Percentiles rank a stretch among this genome's conserved stretches.
Conservation (phyloP, 2,888 invertebrate species). For the Ctena decussata region DNA sequence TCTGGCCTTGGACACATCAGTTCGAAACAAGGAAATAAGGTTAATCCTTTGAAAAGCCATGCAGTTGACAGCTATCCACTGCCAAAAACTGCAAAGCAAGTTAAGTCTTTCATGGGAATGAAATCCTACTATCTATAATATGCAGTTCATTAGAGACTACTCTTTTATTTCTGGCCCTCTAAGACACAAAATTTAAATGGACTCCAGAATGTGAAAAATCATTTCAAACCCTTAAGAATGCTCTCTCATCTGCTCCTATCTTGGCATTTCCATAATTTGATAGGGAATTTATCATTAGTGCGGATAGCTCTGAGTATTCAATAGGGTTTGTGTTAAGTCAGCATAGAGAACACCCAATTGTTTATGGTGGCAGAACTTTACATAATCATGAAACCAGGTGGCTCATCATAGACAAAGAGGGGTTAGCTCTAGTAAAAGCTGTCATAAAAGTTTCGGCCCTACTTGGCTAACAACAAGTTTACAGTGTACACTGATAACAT, state of each 20-base stretch:
- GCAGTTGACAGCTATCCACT: background rate
- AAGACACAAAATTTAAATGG: conserved; percentile 49
- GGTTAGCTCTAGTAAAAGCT: too few species aligned
- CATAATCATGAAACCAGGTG: too few species aligned
- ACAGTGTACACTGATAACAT: too few species aligned
- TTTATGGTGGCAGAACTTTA: too few species aligned
- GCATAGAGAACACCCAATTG: too few species aligned
- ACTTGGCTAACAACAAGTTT: too few species aligned
- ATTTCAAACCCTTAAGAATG: conserved; percentile 27
- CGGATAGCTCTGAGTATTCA: conserved; percentile 37
- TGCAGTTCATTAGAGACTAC: conserved; percentile 41
- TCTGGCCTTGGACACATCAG: conserved; percentile 54
- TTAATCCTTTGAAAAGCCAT: conserved; percentile 27
- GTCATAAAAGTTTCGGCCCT: too few species aligned
- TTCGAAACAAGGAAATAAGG: conserved; percentile 36
- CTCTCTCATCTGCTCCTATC: conserved; percentile 32
- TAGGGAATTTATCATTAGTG: conserved; percentile 31
- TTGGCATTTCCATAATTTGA: conserved; percentile 45
- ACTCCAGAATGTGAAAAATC: conserved; percentile 23
- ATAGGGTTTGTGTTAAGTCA: conserved; percentile 51
- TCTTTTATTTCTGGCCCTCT: conserved; percentile 45
- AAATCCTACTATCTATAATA: conserved; percentile 42
- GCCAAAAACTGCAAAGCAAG: conserved; percentile 30
- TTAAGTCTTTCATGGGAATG: conserved; percentile 41
- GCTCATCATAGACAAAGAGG: too few species aligned